A percentile compares a stretch with the other conserved stretches of the same genome.
phyloP scores from a whole-genome alignment of 2,888 invertebrate genomes.

The Ennomos quercinarius region DNA sequence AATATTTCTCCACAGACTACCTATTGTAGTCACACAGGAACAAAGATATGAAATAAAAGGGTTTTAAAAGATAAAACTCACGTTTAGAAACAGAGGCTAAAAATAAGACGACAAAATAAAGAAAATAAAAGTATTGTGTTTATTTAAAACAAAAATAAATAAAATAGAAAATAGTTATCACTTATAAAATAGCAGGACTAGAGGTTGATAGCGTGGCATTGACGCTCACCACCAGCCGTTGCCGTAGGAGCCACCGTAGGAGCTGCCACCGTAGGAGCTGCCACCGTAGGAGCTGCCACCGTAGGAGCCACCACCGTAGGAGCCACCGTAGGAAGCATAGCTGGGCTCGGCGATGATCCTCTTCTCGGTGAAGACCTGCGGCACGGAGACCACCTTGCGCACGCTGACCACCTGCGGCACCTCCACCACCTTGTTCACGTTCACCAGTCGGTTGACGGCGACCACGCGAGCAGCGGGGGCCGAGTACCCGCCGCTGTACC shows the following conservation, averaged over 20 bases:
- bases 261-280: constrained; percentile 13
- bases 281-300: constrained; percentile 27
- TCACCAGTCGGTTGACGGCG: constrained; percentile 54
- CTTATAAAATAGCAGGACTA: not conserved
- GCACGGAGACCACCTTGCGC: constrained; percentile 61
- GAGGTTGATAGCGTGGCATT: not conserved
- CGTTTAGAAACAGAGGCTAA: no score
- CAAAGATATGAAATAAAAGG: no score
- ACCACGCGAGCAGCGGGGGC: constrained; percentile 44
- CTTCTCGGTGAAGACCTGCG: constrained; percentile 61
- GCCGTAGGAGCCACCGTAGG: constrained; percentile 22
- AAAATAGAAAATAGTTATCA: constrained; percentile 4
- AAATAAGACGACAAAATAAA: constrained; percentile 1
- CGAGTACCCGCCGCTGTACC: constrained; percentile 43
- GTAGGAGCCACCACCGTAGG: constrained; percentile 31
- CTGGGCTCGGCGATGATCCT: constrained; percentile 51
- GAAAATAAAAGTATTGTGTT: constrained; percentile 1
- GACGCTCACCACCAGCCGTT: constrained; percentile 45
- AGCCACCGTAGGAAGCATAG: constrained; percentile 13
- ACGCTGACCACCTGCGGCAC: constrained; percentile 56
- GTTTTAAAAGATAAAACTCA: no score
- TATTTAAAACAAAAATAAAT: constrained; percentile 6
- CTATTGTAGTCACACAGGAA: no score
- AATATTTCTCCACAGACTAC: no score
- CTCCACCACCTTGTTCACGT: constrained; percentile 54